Evolutionary conservation across 2,113 vertebrate species (phyloP).

Genomic region (Boleophthalmus pectinirostris): DNA sequence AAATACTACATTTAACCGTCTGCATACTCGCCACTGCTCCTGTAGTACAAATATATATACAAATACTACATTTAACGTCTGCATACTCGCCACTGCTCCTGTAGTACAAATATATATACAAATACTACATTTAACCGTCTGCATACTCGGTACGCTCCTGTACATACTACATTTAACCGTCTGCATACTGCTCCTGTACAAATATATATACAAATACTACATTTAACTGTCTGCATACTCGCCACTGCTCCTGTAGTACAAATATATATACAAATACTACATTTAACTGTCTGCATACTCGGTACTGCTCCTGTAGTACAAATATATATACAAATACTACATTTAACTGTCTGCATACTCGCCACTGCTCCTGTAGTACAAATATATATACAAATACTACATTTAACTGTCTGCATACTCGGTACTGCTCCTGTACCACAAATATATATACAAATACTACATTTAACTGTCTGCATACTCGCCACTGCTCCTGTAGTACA

Average conservation of each 20-base stretch:
- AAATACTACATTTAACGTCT: too few relatives aligned
- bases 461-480: constrained; percentile 33
- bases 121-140: too few relatives aligned
- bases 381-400: not conserved
- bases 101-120: too few relatives aligned
- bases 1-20: too few relatives aligned
- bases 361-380: not conserved
- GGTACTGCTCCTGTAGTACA: not conserved
- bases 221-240: constrained; percentile 33
- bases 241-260: not conserved
- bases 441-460: not conserved
- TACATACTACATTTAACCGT: too few relatives aligned
- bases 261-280: not conserved
- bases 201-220: not conserved
- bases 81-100: too few relatives aligned
- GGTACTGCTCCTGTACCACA: not conserved
- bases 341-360: constrained; percentile 33
- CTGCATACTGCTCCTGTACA: not conserved
- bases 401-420: constrained; percentile 33
- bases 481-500: not conserved
- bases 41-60: too few relatives aligned
- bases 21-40: too few relatives aligned
- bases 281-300: constrained; percentile 33
- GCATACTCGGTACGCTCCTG: too few relatives aligned
- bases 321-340: not conserved